phyloP scores from a whole-genome alignment of 2,797 vertebrate species.

The Carapus acus region DNA sequence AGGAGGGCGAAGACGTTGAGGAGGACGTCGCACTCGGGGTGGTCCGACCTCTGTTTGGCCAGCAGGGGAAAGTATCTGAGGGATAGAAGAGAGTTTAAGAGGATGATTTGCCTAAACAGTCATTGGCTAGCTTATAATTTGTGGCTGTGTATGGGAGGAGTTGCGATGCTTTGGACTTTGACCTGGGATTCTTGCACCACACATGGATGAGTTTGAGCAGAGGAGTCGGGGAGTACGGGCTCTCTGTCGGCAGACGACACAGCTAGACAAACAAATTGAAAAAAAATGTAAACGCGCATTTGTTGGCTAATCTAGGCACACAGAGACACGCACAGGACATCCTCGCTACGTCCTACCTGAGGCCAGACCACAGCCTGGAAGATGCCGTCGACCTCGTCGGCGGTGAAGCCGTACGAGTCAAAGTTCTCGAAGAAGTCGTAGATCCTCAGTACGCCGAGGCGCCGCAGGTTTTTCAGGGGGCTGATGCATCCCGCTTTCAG shows the following conservation, averaged over 20 bases:
- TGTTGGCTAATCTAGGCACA: too few relatives aligned
- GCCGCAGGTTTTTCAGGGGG: slow-evolving; percentile 90
- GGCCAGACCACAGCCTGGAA: slow-evolving; percentile 89
- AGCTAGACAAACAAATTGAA: slow-evolving; percentile 72
- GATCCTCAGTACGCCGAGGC: slow-evolving; percentile 84
- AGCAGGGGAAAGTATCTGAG: slow-evolving; percentile 86
- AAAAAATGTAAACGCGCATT: too few relatives aligned
- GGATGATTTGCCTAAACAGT: too few relatives aligned
- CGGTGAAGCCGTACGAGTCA: slow-evolving; percentile 81
- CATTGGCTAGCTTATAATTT: too few relatives aligned
- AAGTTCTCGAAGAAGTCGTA: slow-evolving; percentile 85
- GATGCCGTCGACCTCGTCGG: slow-evolving; percentile 85
- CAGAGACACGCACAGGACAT: not conserved
- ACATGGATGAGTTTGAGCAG: slow-evolving; percentile 87
- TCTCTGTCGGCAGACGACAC: slow-evolving; percentile 85
- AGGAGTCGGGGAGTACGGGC: slow-evolving; percentile 86
- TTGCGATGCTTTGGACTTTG: slow-evolving; percentile 10
- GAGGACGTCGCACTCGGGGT: slow-evolving; percentile 80
- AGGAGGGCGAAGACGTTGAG: slow-evolving; percentile 86
- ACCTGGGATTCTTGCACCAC: slow-evolving; percentile 92
- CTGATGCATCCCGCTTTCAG: slow-evolving; percentile 82
- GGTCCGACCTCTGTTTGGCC: slow-evolving; percentile 80
- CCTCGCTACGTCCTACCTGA: slow-evolving; percentile 72
- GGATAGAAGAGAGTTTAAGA: not conserved
- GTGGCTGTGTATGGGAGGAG: not conserved